Conservation (phyloP, 2,888 invertebrate genomes). For the Cremastinae sp. region DNA sequence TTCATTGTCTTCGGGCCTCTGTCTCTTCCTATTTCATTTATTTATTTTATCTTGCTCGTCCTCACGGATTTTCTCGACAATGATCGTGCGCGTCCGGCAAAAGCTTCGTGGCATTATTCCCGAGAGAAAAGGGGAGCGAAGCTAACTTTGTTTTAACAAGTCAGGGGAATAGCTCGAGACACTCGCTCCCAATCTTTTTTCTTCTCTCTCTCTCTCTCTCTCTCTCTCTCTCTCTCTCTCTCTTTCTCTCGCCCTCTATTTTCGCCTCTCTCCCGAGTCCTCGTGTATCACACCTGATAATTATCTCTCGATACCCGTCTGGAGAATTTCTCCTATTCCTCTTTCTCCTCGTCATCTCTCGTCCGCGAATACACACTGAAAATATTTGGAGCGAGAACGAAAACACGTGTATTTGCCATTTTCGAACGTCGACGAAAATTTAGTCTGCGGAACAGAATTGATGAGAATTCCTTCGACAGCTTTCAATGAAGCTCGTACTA, state of each 20-base stretch:
- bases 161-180: constrained; percentile 47
- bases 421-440: too few species aligned
- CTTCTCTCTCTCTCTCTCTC: constrained; percentile 26
- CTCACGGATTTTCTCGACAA: constrained; percentile 31
- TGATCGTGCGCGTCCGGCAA: constrained; percentile 41
- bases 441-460: too few species aligned
- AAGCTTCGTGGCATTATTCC: constrained; percentile 23
- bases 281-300: constrained; percentile 38
- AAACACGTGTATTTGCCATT: neutral
- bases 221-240: constrained; percentile 25
- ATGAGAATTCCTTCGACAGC: neutral
- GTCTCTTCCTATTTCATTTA: constrained; percentile 11
- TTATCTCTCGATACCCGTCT: constrained; percentile 51
- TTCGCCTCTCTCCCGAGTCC: constrained; percentile 12
- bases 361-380: neutral
- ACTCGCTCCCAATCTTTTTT: constrained; percentile 38
- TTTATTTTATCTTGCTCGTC: constrained; percentile 14
- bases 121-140: constrained; percentile 25
- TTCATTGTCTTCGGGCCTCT: constrained; percentile 12
- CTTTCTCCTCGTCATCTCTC: constrained; percentile 20
- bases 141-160: constrained; percentile 55
- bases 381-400: neutral
- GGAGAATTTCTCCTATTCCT: constrained; percentile 8
- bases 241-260: neutral
- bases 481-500: too few species aligned